Evolutionary conservation across 2,797 vertebrate genomes (phyloP).

Genomic region (Philypnodon macrostomus): DNA sequence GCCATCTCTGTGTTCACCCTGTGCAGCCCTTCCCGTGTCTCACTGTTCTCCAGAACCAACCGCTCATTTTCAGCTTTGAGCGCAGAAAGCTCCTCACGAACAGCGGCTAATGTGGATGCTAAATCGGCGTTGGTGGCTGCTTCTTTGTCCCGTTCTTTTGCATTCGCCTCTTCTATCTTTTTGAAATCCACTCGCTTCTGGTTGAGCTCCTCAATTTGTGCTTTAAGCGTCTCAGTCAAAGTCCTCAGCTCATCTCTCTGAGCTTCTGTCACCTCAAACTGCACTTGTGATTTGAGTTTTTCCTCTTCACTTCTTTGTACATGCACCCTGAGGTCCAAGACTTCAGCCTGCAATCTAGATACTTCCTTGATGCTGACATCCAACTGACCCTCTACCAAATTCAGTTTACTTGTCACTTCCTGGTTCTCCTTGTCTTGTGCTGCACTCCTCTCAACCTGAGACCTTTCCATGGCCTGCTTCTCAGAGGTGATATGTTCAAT

Average conservation of each 20-base stretch:
- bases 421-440: constrained; percentile 60
- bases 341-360: constrained; percentile 78
- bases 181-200: constrained; percentile 78
- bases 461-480: constrained; percentile 68
- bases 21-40: constrained; percentile 84
- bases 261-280: constrained; percentile 71
- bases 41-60: constrained; percentile 75
- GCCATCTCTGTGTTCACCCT: constrained; percentile 88
- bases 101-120: constrained; percentile 57
- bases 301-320: constrained; percentile 73
- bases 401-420: constrained; percentile 68
- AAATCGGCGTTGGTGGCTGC: constrained; percentile 62
- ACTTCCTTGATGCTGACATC: constrained; percentile 78
- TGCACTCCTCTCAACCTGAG: constrained; percentile 61
- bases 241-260: constrained; percentile 78
- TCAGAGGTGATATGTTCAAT: constrained; percentile 75
- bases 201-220: constrained; percentile 80
- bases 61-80: constrained; percentile 73
- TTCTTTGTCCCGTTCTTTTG: constrained; percentile 63
- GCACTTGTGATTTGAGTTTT: constrained; percentile 73
- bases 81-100: constrained; percentile 72
- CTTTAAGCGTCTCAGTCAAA: constrained; percentile 83
- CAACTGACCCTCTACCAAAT: constrained; percentile 77
- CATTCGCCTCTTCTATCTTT: constrained; percentile 70
- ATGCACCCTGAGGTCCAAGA: constrained; percentile 76